Conservation (phyloP, 1,140 invertebrate genomes). For the Pomacea maculata region DNA sequence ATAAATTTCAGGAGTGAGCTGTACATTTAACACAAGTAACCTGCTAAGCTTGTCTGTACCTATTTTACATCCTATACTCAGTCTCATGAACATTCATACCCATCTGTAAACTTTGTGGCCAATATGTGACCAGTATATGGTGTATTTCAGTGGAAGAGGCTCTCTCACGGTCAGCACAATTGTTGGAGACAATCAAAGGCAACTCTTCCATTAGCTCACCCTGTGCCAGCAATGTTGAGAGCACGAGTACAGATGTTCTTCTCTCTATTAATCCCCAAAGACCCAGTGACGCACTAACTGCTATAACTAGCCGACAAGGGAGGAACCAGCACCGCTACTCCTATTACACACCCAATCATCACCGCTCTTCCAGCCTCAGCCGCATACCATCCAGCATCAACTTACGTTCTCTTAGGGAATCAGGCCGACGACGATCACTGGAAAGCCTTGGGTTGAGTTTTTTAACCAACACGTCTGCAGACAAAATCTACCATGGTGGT, state of each 20-base stretch:
- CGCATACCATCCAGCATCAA: slow-evolving; percentile 3
- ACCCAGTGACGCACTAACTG: background rate
- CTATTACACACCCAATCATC: slow-evolving; percentile 30
- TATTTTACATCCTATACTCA: no score
- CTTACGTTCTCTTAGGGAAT: background rate
- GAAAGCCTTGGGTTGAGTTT: slow-evolving; percentile 9
- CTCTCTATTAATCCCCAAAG: slow-evolving; percentile 35
- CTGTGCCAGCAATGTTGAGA: slow-evolving; percentile 35
- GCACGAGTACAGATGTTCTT: slow-evolving; percentile 38
- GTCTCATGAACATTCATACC: background rate
- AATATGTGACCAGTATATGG: no score
- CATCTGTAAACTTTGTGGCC: background rate
- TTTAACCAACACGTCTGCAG: no score
- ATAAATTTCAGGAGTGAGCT: no score
- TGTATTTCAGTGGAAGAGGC: slow-evolving; percentile 44
- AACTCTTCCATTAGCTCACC: slow-evolving; percentile 19
- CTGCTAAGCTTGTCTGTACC: no score
- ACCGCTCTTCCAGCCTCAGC: slow-evolving; percentile 17
- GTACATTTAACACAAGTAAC: no score
- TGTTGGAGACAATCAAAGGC: slow-evolving; percentile 36
- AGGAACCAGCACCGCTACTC: slow-evolving; percentile 38
- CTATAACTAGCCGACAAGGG: slow-evolving; percentile 3
- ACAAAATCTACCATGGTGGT: background rate
- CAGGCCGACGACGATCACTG: slow-evolving; percentile 14
- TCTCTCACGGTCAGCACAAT: slow-evolving; percentile 41